A percentile compares a stretch with the other conserved stretches of the same genome.
Evolutionary conservation across 1,140 invertebrate genomes (phyloP).

Genomic region (Episyrphus balteatus): DNA sequence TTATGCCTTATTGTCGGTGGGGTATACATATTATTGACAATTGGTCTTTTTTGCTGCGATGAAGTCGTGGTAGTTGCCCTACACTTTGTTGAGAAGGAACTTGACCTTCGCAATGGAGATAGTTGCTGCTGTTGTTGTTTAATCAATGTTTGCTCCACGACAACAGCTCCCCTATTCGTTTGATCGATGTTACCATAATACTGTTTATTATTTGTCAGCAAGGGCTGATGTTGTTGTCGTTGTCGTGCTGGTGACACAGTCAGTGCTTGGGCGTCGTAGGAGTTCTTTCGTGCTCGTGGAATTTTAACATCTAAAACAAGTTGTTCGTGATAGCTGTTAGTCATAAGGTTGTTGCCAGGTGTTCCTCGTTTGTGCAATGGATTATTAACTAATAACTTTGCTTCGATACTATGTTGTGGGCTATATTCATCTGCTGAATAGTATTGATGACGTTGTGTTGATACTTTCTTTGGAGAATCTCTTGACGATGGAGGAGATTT

Average conservation of each 20-base stretch:
- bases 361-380: too few relatives aligned
- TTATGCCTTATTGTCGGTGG: conserved; percentile 28
- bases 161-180: not conserved
- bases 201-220: conserved; percentile 3
- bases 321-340: conserved; percentile 33
- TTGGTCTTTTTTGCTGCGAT: conserved; percentile 17
- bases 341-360: conserved; percentile 17
- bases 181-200: not conserved
- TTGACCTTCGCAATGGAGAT: conserved; percentile 31
- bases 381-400: not conserved
- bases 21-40: conserved; percentile 30
- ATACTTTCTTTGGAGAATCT: conserved; percentile 12
- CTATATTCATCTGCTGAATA: conserved; percentile 11
- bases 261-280: not conserved
- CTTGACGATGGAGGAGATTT: conserved; percentile 21
- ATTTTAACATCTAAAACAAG: not conserved
- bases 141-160: conserved; percentile 22
- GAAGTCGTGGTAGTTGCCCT: not conserved
- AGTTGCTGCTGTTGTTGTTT: conserved; percentile 8
- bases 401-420: conserved; percentile 28
- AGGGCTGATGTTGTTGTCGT: conserved; percentile 9
- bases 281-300: conserved; percentile 4
- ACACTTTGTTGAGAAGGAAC: conserved; percentile 20
- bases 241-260: not conserved
- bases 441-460: conserved; percentile 4